phyloP scores from a whole-genome alignment of 2,113 vertebrate species.

The Phycodurus eques region DNA sequence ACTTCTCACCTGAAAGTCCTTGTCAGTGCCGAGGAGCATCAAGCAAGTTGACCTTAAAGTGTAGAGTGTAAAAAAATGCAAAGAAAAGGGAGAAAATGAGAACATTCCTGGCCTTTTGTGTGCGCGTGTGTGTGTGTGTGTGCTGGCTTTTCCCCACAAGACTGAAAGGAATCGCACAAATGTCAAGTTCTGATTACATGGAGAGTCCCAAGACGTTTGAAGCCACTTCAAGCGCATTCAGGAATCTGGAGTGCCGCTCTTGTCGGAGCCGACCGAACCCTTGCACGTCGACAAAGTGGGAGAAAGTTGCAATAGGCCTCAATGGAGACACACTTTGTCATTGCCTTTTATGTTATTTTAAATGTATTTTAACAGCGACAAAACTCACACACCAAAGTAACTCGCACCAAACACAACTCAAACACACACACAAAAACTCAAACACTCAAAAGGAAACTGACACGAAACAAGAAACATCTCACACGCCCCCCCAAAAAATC shows the following conservation, averaged over 20 bases:
- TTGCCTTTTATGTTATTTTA: conserved; percentile 2
- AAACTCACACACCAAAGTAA: too few relatives aligned
- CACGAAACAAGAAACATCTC: too few relatives aligned
- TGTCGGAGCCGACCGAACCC: conserved; percentile 1
- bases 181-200: conserved; percentile 37
- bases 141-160: conserved; percentile 31
- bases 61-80: not conserved
- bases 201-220: conserved; percentile 25
- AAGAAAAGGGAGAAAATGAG: conserved; percentile 15
- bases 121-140: conserved; percentile 20
- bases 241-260: conserved; percentile 49
- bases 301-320: conserved; percentile 18
- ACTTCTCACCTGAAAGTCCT: too few relatives aligned
- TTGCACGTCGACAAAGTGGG: conserved; percentile 24
- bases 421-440: too few relatives aligned
- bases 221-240: conserved; percentile 28
- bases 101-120: conserved; percentile 43
- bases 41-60: not conserved
- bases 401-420: too few relatives aligned
- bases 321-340: not conserved
- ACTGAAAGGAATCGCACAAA: conserved; percentile 20
- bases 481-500: too few relatives aligned
- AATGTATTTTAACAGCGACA: too few relatives aligned
- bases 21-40: too few relatives aligned
- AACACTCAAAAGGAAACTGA: too few relatives aligned